Conservation (phyloP, 1,140 invertebrate species). For the Drosophila parvula region DNA sequence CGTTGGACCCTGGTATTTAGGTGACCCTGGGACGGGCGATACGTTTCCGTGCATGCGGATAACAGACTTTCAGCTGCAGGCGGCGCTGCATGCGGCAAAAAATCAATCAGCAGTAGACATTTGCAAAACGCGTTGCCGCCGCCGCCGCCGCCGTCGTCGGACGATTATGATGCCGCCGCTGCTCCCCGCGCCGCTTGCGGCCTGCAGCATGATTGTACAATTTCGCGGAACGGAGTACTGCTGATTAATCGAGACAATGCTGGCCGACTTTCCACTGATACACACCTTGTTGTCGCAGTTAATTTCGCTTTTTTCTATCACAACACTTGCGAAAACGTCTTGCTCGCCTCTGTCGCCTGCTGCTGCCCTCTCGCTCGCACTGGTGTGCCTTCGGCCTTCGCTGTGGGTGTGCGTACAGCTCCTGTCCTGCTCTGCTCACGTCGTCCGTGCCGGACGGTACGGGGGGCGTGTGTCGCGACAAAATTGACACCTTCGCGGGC, state of each 20-base stretch:
- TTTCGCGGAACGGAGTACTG: constrained; percentile 27
- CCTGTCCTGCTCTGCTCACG: constrained; percentile 15
- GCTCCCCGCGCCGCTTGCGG: constrained; percentile 9
- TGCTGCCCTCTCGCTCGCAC: constrained; percentile 59
- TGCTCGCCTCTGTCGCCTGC: constrained; percentile 48
- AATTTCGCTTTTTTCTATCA: constrained; percentile 70
- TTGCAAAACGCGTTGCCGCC: constrained; percentile 68
- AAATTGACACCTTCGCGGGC: constrained; percentile 9
- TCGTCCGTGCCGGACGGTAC: constrained; percentile 12
- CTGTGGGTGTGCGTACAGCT: constrained; percentile 25
- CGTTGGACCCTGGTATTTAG: background rate
- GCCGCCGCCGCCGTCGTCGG: constrained; percentile 26
- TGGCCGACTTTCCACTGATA: constrained; percentile 33
- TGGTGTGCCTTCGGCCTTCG: constrained; percentile 45
- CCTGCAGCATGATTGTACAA: constrained; percentile 58
- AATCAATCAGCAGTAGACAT: constrained; percentile 79
- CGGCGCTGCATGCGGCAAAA: constrained; percentile 58
- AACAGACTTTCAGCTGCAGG: constrained; percentile 3
- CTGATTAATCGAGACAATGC: constrained; percentile 31
- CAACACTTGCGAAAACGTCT: constrained; percentile 75
- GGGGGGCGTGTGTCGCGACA: background rate
- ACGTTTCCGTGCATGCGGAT: background rate
- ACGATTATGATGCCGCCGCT: constrained; percentile 20
- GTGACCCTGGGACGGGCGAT: background rate
- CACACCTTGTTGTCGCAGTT: constrained; percentile 67